A percentile compares a stretch with the other conserved stretches of the same genome.
phyloP scores from a whole-genome alignment of 2,113 vertebrate species.

The Martes martes region DNA sequence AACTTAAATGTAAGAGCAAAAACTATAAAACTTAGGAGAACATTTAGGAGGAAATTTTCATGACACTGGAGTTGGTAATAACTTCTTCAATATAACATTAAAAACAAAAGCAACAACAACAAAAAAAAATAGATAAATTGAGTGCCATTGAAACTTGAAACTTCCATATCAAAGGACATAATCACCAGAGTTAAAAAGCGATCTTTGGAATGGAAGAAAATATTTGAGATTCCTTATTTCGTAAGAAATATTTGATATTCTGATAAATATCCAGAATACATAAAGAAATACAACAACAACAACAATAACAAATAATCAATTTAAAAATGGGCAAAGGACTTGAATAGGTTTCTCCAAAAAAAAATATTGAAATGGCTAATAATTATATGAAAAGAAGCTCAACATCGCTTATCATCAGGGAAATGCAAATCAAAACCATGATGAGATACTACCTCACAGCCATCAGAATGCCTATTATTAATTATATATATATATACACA shows the following conservation, averaged over 20 bases:
- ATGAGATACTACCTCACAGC: background rate
- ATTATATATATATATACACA: background rate
- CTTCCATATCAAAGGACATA: background rate
- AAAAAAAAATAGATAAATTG: background rate
- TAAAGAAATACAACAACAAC: background rate
- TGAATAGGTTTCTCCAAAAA: background rate
- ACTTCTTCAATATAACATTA: background rate
- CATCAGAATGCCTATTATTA: background rate
- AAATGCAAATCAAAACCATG: background rate
- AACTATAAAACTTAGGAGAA: background rate
- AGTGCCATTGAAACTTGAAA: background rate
- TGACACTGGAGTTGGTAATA: background rate
- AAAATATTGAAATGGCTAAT: background rate
- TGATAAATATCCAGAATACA: background rate
- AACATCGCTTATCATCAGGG: background rate
- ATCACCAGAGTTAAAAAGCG: background rate
- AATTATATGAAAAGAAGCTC: background rate
- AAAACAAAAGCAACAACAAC: background rate
- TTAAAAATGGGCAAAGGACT: background rate
- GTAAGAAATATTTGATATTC: background rate
- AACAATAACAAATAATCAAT: background rate
- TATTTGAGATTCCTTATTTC: background rate
- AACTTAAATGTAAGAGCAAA: background rate
- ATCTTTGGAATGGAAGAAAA: background rate
- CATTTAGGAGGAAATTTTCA: background rate